phyloP scores from a whole-genome alignment of 2,888 invertebrate genomes.

The Teleogryllus oceanicus region DNA sequence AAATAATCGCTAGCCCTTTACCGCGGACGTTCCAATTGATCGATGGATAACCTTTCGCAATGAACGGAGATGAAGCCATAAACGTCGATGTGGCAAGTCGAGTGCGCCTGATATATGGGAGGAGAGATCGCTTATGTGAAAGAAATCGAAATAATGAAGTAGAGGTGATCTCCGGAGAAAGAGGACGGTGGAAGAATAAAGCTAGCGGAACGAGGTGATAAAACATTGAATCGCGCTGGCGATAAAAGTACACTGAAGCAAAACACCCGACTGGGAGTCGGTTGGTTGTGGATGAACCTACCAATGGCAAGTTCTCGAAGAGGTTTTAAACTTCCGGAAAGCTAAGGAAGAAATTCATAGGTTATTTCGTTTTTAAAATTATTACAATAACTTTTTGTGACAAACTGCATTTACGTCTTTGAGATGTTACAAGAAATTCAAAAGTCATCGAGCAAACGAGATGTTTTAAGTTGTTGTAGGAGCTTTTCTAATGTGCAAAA shows the following conservation, averaged over 20 bases:
- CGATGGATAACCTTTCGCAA: constrained; percentile 7
- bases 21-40: neutral
- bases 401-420: too few species aligned
- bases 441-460: too few species aligned
- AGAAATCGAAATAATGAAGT: constrained; percentile 2
- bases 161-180: neutral
- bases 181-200: neutral
- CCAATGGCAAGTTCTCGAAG: too few species aligned
- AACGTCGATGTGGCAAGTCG: neutral
- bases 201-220: neutral
- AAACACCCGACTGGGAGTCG: too few species aligned
- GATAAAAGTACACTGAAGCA: neutral
- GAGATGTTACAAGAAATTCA: too few species aligned
- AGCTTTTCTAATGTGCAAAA: too few species aligned
- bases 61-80: constrained; percentile 18
- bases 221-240: neutral
- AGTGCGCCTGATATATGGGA: constrained; percentile 18
- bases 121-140: constrained; percentile 1
- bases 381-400: too few species aligned
- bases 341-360: too few species aligned
- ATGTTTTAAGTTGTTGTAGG: too few species aligned
- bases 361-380: too few species aligned
- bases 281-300: too few species aligned
- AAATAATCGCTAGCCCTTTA: neutral
- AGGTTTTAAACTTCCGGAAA: too few species aligned